Conservation (phyloP, 2,797 vertebrate genomes). For the Nasua narica region DNA sequence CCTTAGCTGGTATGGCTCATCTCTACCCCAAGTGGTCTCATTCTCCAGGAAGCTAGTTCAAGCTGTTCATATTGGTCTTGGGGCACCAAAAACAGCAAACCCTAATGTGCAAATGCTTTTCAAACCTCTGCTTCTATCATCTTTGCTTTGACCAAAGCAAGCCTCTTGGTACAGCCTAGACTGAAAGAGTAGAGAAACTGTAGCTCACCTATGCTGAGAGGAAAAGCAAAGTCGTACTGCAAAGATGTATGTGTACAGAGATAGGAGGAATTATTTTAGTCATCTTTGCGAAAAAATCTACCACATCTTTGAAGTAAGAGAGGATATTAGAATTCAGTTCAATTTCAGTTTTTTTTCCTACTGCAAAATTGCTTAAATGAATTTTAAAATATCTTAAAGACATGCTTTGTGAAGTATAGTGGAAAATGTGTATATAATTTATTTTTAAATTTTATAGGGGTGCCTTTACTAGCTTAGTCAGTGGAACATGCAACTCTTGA, state of each 20-base stretch:
- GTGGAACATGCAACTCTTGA: not conserved
- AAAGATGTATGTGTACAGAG: not conserved
- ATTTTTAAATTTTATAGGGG: not conserved
- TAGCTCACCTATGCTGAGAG: not conserved
- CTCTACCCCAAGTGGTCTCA: not conserved
- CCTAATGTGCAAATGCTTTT: not conserved
- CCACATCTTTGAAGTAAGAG: not conserved
- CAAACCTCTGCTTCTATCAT: not conserved
- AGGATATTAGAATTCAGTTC: not conserved
- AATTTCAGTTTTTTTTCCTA: not conserved
- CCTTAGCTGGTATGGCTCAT: not conserved
- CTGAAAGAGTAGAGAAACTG: not conserved
- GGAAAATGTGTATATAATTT: not conserved
- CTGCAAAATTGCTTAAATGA: not conserved
- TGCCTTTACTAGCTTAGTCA: not conserved
- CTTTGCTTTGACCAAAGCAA: not conserved
- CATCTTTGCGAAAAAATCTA: not conserved
- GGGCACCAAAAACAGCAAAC: not conserved
- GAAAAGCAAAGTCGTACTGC: not conserved
- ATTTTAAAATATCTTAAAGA: not conserved
- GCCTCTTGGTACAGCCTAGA: not conserved
- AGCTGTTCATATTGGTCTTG: not conserved
- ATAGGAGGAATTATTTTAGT: not conserved
- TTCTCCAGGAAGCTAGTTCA: not conserved
- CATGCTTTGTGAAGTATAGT: not conserved